Evolutionary conservation across 2,113 vertebrate genomes (phyloP), one percentile per base, ranked within the genome.

Genomic region (Anser cygnoides): DNA sequence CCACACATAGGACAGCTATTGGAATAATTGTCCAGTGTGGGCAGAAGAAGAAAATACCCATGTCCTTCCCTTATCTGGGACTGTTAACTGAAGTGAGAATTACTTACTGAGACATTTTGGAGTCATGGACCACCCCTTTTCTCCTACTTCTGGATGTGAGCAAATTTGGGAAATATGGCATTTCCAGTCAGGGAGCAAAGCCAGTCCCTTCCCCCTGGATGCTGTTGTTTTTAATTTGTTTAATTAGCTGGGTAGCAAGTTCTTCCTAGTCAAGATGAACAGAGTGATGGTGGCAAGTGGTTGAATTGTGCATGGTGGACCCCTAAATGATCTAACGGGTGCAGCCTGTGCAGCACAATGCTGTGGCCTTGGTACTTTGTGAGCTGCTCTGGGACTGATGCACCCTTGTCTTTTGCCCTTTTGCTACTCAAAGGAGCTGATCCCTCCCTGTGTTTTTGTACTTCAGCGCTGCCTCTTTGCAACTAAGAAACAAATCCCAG

Each of bases 1-100:
- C 93, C 85, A 87, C 12, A 3, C 63, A 63, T 87, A 91, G 83
- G 95, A 97, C 93, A 94, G 93, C 89, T 94, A 81, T 71, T 81
- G 83, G 35, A 97, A 89, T 95, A 96, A 96, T 81, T 87, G 80
- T 49, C 77, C 55, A 7, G 22, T 6, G 8, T 61, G 67, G 59
- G 85, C 11, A 89, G 78, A 75, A 76, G 55, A 75, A 72, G 44
- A 90, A 70, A 89, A 79, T 57, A 72, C 23, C 57, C n/a, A 13
- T 74, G 54, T 55, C 65, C 44, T 94, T 88, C 55, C 67, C 22
- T 72, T 59, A 52, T 23, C 29, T 88, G 61, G 35, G 61, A 33
- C 31, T 67, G 44, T 86, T 89, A 86, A 50, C 49, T 68, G 68
- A 54, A 11, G 19, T 19, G 31, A 52, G 31, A 61, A 62, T 1